Evolutionary conservation across 1,140 invertebrate genomes (phyloP).

Genomic region (Tetramorium parvispinum): DNA sequence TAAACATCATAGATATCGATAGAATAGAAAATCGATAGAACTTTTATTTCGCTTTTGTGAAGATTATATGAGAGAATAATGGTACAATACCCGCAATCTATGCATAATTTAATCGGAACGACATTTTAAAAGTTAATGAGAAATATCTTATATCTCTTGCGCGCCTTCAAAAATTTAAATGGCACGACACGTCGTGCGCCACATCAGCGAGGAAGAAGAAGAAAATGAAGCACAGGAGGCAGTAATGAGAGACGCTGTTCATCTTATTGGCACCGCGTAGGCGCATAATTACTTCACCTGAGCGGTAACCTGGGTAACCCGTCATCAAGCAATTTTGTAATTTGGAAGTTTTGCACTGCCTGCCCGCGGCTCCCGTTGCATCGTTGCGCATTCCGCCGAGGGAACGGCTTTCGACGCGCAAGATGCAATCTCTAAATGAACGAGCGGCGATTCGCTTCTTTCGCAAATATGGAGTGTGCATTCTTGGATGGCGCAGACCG

Average conservation of each 20-base stretch:
- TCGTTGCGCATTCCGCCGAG: slow-evolving; percentile 31
- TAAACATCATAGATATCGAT: neutral
- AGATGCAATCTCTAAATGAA: slow-evolving; percentile 61
- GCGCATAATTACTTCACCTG: slow-evolving; percentile 75
- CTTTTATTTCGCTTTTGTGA: slow-evolving; percentile 12
- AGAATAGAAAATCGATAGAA: neutral
- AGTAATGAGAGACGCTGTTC: slow-evolving; percentile 68
- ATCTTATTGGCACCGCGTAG: slow-evolving; percentile 75
- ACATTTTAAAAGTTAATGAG: slow-evolving; percentile 4
- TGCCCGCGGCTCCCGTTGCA: slow-evolving; percentile 53
- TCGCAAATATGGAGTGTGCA: slow-evolving; percentile 42
- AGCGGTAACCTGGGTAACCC: slow-evolving; percentile 68
- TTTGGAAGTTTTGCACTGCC: slow-evolving; percentile 73
- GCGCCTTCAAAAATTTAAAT: neutral
- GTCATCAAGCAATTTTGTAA: slow-evolving; percentile 81
- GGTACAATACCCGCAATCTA: neutral
- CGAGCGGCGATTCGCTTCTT: slow-evolving; percentile 15
- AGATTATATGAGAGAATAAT: neutral
- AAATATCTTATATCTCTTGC: neutral
- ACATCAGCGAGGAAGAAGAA: neutral
- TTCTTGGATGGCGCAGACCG: slow-evolving; percentile 32
- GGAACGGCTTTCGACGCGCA: slow-evolving; percentile 38
- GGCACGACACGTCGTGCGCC: neutral
- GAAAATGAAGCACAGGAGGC: slow-evolving; percentile 38
- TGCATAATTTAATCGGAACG: neutral